A percentile compares a stretch with the other conserved stretches of the same genome.
phyloP scores from a whole-genome alignment of 2,113 vertebrate species.

The Microcebus ravelobensis region DNA sequence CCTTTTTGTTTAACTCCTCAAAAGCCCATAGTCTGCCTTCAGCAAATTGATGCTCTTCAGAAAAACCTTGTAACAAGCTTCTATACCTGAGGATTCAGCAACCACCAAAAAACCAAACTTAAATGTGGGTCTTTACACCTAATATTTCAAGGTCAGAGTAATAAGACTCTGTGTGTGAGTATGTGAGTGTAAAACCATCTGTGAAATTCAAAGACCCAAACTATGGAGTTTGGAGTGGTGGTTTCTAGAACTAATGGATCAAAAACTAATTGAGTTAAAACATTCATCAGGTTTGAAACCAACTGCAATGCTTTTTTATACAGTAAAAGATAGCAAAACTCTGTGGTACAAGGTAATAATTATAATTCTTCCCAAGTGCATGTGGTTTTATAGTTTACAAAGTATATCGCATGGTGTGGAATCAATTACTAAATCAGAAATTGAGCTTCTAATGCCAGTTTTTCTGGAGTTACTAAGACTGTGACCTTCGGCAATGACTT shows the following conservation, averaged over 20 bases:
- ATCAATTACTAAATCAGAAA: background rate
- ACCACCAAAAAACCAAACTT: background rate
- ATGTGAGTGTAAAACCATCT: background rate
- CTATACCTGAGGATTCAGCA: background rate
- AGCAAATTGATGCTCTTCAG: background rate
- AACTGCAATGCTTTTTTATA: background rate
- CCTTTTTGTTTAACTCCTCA: slow-evolving; percentile 9
- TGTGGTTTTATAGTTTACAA: background rate
- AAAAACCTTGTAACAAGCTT: background rate
- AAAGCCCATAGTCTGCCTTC: background rate
- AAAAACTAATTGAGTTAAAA: slow-evolving; percentile 30
- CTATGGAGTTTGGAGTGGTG: background rate
- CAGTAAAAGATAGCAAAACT: background rate
- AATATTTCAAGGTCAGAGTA: background rate
- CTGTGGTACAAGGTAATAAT: background rate
- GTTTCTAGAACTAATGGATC: background rate
- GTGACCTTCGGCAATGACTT: background rate
- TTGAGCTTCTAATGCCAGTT: background rate
- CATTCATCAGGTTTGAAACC: background rate
- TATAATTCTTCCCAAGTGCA: background rate
- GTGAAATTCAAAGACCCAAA: background rate
- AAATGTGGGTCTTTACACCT: background rate
- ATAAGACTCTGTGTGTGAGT: background rate
- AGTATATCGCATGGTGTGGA: background rate
- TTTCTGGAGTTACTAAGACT: background rate